phyloP scores from a whole-genome alignment of 2,888 invertebrate species.

The Panopea generosa region DNA sequence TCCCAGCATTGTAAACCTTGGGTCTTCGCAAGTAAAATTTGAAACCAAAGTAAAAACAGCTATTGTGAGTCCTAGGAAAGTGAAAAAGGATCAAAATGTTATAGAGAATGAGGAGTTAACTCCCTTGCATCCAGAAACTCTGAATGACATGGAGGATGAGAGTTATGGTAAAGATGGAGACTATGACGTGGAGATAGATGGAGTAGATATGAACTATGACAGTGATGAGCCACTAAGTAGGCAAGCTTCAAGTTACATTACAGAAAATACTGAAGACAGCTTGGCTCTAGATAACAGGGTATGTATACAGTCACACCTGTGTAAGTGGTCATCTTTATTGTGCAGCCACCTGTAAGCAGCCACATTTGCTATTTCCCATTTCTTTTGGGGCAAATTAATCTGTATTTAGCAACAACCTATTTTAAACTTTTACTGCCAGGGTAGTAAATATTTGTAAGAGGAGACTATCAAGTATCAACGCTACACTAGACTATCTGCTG shows the following conservation, averaged over 20 bases:
- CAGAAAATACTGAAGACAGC: constrained; percentile 82
- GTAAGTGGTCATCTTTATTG: background rate
- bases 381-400: no score
- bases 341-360: no score
- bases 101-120: constrained; percentile 43
- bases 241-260: constrained; percentile 81
- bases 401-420: no score
- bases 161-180: background rate
- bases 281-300: constrained; percentile 82
- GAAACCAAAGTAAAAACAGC: constrained; percentile 64
- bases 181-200: constrained; percentile 12
- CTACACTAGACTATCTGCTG: no score
- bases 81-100: constrained; percentile 24
- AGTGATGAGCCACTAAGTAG: constrained; percentile 73
- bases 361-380: no score
- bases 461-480: no score
- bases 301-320: constrained; percentile 49
- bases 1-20: constrained; percentile 78
- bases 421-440: no score
- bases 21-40: constrained; percentile 79
- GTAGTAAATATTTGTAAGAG: no score
- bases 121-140: constrained; percentile 29
- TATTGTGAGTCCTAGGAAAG: constrained; percentile 55
- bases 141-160: background rate
- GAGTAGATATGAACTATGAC: constrained; percentile 53